Evolutionary conservation across 2,113 vertebrate genomes (phyloP).

Genomic region (Nymphicus hollandicus): DNA sequence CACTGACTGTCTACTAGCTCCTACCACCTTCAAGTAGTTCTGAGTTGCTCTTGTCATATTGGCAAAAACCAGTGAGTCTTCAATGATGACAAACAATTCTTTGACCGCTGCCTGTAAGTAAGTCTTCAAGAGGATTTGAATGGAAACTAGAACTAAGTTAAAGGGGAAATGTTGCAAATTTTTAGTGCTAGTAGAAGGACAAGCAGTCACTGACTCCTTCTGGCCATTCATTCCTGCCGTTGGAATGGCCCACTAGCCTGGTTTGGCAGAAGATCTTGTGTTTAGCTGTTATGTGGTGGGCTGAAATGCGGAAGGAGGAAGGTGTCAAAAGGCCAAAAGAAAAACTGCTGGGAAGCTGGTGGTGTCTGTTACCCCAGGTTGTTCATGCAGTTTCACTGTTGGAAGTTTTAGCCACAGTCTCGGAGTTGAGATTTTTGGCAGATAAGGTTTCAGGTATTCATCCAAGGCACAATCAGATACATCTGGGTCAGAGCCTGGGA

Average conservation of each 20-base stretch:
- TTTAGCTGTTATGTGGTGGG: background rate
- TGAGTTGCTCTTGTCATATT: background rate
- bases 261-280: background rate
- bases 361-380: background rate
- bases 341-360: background rate
- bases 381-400: background rate
- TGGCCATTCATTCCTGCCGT: background rate
- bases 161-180: background rate
- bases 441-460: background rate
- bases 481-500: slow-evolving; percentile 6
- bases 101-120: background rate
- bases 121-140: background rate
- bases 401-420: background rate
- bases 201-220: background rate
- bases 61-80: background rate
- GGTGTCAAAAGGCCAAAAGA: background rate
- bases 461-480: background rate
- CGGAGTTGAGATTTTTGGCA: background rate
- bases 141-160: background rate
- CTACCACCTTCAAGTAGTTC: background rate
- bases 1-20: background rate
- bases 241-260: background rate
- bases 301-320: background rate
- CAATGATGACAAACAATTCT: background rate
- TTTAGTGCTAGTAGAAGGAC: background rate